A percentile compares a stretch with the other conserved stretches of the same genome.
Conservation (phyloP, 2,888 invertebrate genomes). For the Protophormia terraenovae region DNA sequence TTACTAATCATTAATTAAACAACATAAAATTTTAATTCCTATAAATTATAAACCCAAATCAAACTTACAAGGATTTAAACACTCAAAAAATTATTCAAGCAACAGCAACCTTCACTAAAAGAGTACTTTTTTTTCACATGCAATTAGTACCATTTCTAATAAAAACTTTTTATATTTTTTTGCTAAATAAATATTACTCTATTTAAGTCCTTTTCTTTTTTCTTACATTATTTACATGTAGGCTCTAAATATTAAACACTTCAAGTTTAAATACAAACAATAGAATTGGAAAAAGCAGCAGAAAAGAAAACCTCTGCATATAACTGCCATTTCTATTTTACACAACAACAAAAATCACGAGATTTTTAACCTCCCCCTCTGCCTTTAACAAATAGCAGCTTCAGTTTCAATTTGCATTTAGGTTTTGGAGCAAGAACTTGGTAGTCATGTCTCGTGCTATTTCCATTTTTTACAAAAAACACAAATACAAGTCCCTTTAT, state of each 20-base stretch:
- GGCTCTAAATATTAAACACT: constrained; percentile 64
- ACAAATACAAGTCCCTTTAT: not conserved
- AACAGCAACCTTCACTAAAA: not conserved
- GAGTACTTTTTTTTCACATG: not conserved
- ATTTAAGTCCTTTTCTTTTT: not conserved
- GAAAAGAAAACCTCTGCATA: not conserved
- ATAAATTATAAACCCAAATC: not conserved
- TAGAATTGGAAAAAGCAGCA: not conserved
- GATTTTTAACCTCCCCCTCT: constrained; percentile 37
- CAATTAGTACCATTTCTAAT: not conserved
- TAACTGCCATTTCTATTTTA: too few species aligned
- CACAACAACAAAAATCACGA: constrained; percentile 26
- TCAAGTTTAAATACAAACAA: constrained; percentile 45
- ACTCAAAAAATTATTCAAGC: not conserved
- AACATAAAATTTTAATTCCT: too few species aligned
- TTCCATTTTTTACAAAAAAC: constrained; percentile 29
- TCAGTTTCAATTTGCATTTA: not conserved
- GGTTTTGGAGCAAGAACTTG: constrained; percentile 5
- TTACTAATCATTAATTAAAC: too few species aligned
- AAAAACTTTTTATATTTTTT: not conserved
- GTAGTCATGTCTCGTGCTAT: constrained; percentile 61
- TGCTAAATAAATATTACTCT: constrained; percentile 1
- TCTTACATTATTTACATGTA: constrained; percentile 51
- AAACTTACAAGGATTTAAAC: constrained; percentile 7
- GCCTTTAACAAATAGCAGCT: not conserved